Evolutionary conservation across 2,113 vertebrate genomes (phyloP), one percentile per base, ranked within the genome.

Genomic region (Gorsachius goisagi): DNA sequence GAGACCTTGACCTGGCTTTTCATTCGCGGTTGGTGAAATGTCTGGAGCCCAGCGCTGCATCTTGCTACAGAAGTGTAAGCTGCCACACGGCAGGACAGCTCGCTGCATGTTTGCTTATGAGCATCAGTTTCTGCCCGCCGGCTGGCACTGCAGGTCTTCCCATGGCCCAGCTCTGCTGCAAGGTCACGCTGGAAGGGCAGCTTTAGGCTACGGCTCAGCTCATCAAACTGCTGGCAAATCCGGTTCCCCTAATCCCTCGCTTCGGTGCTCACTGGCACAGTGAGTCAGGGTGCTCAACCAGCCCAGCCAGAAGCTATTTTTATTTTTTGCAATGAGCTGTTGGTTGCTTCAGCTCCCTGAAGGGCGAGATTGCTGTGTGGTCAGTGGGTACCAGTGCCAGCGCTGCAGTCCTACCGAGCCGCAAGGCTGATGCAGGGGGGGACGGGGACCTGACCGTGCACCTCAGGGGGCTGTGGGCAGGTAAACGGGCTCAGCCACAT

Each of bases 241-340:
- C 59, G 28, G 22, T 23, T 88, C 53, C 15, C 28, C 47, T 3
- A 0, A 49, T 50, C 45, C 39, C 63, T 77, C 0, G 0, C 72
- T 35, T 50, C 0, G 0, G 49, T 64, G 75, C 67, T 73, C 30
- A 18, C 55, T 0, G 1, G 50, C 58, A 41, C 0, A 0, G 15
- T 11, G 37, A 71, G 50, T 59, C 73, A 63, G 20, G 18, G 33
- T 0, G 0, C 45, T 55, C 68, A 76, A 32, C 39, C 74, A 72
- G 35, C 74, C 32, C 45, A 58, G 67, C 12, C 41, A 66, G 55
- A 53, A 59, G 50, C 19, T 58, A 15, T 45, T 77, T 78, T 58
- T 50, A 16, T 18, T 75, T 64, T 83, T 52, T 41, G 24, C 27
- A 69, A 62, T 8, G 56, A 88, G 44, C 30, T 85, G 39, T 39